Evolutionary conservation across 1,140 invertebrate species (phyloP).

Genomic region (Tachypleus tridentatus): DNA sequence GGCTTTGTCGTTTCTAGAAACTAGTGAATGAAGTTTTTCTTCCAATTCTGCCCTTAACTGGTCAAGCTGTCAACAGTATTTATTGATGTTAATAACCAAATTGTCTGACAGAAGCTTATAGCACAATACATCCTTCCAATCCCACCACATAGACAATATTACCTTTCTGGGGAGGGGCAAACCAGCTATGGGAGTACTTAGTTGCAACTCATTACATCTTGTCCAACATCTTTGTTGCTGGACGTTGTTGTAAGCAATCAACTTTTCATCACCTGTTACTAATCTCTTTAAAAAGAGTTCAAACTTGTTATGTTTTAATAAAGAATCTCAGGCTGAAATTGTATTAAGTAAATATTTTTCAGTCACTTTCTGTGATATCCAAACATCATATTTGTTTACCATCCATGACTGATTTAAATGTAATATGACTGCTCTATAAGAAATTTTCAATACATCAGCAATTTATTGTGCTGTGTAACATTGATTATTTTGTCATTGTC

Average conservation of each 20-base stretch:
- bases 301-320: too few relatives aligned
- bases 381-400: too few relatives aligned
- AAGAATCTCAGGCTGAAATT: too few relatives aligned
- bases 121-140: too few relatives aligned
- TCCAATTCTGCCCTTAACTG: conserved; percentile 1
- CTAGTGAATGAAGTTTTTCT: conserved; percentile 1
- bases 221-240: background rate
- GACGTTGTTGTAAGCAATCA: conserved; percentile 6
- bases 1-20: background rate
- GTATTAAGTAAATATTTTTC: too few relatives aligned
- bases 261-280: conserved; percentile 4
- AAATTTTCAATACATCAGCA: too few relatives aligned
- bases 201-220: background rate
- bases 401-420: too few relatives aligned
- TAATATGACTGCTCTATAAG: too few relatives aligned
- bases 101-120: background rate
- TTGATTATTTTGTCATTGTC: too few relatives aligned
- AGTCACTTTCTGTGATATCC: too few relatives aligned
- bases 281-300: background rate
- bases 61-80: conserved; percentile 4
- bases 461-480: too few relatives aligned
- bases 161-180: background rate
- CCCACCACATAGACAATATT: too few relatives aligned
- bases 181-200: background rate
- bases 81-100: conserved; percentile 5